A percentile compares a stretch with the other conserved stretches of the same genome.
These are phyloP conservation scores for Cyprinodon diabolis DNA, from an alignment of 2,797 vertebrate species.

Conservation along the genomic window DNA sequence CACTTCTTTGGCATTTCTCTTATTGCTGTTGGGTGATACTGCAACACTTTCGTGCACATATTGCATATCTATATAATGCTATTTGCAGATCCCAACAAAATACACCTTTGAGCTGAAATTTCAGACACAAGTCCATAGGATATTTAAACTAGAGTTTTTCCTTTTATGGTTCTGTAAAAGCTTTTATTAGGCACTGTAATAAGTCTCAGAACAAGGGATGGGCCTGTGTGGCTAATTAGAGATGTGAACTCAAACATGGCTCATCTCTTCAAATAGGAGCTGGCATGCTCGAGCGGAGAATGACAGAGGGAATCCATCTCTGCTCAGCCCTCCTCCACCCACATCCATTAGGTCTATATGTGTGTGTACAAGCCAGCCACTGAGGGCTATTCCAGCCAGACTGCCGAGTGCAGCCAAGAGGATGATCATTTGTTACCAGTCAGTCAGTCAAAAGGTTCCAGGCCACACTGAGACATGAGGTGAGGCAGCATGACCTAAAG, in stretches of 20 bases:
- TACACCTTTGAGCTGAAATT: constrained; percentile 54
- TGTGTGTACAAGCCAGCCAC: constrained; percentile 52
- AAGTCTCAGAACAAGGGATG: constrained; percentile 57
- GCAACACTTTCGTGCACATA: constrained; percentile 23
- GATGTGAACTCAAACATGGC: constrained; percentile 65
- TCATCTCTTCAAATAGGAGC: constrained; percentile 69
- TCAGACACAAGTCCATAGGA: constrained; percentile 25
- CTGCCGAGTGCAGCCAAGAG: constrained; percentile 58
- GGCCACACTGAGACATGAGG: constrained; percentile 46
- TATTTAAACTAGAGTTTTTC: constrained; percentile 51
- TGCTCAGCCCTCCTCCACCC: constrained; percentile 24
- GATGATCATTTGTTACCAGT: constrained; percentile 67
- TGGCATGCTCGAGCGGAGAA: constrained; percentile 67
- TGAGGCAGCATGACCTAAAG: constrained; percentile 56
- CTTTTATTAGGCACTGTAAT: constrained; percentile 58
- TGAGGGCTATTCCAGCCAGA: constrained; percentile 50
- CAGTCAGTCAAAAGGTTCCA: constrained; percentile 53
- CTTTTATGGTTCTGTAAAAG: constrained; percentile 42
- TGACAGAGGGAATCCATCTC: constrained; percentile 74
- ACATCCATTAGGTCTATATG: constrained; percentile 48
- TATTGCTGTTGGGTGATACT: constrained; percentile 40
- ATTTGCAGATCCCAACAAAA: constrained; percentile 76
- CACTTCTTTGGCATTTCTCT: constrained; percentile 73
- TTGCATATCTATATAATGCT: constrained; percentile 35
- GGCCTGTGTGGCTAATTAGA: constrained; percentile 74